phyloP scores from a whole-genome alignment of 2,888 invertebrate species.

The Fragum whitleyi region DNA sequence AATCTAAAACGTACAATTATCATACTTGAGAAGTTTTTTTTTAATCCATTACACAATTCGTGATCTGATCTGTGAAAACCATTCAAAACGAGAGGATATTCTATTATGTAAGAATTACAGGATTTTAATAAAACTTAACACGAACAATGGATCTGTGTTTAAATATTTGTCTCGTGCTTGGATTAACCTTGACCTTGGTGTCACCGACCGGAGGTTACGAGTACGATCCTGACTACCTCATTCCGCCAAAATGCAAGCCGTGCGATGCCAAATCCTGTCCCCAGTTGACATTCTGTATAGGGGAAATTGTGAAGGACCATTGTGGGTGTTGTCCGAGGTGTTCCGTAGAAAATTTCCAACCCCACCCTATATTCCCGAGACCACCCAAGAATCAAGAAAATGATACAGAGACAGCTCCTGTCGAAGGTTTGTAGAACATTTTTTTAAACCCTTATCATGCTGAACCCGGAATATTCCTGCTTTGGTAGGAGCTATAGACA shows the following conservation, averaged over 20 bases:
- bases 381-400: background rate
- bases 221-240: constrained; percentile 56
- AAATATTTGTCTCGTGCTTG: constrained; percentile 8
- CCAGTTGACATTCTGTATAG: constrained; percentile 74
- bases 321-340: constrained; percentile 79
- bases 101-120: constrained; percentile 9
- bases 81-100: background rate
- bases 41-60: background rate
- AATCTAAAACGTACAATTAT: background rate
- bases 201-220: constrained; percentile 32
- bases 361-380: constrained; percentile 47
- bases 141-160: constrained; percentile 19
- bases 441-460: too few relatives aligned
- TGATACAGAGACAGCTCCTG: background rate
- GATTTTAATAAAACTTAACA: background rate
- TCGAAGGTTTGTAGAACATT: background rate
- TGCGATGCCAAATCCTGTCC: constrained; percentile 68
- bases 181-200: constrained; percentile 27
- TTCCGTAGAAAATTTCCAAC: constrained; percentile 75
- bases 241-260: constrained; percentile 52
- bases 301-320: constrained; percentile 74
- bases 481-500: too few relatives aligned
- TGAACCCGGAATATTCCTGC: too few relatives aligned
- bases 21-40: background rate
- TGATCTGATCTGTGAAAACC: background rate